A percentile compares a stretch with the other conserved stretches of the same genome.
Evolutionary conservation across 2,113 vertebrate genomes (phyloP).

Genomic region (Peromyscus californicus): DNA sequence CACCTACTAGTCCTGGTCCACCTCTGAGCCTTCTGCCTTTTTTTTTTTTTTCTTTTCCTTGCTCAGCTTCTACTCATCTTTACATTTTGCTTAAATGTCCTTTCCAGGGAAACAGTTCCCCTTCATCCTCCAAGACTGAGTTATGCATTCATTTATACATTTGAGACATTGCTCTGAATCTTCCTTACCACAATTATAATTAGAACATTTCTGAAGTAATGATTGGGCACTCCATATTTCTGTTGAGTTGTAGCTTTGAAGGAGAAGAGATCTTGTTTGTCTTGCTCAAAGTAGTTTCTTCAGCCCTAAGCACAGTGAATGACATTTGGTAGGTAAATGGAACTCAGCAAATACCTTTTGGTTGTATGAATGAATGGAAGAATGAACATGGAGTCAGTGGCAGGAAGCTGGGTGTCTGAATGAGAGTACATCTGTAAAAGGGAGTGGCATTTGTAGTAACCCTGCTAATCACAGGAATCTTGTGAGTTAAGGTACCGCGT

Average conservation of each 20-base stretch:
- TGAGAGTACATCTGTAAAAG: background rate
- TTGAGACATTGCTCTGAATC: constrained; percentile 1
- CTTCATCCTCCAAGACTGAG: background rate
- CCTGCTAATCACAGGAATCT: background rate
- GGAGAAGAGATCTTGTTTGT: constrained; percentile 36
- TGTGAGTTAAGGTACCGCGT: background rate
- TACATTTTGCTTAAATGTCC: constrained; percentile 40
- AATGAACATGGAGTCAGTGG: background rate
- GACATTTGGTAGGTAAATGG: background rate
- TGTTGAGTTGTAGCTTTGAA: constrained; percentile 35
- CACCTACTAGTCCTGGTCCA: background rate
- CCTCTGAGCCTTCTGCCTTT: background rate
- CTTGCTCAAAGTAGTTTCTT: constrained; percentile 18
- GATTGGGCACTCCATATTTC: constrained; percentile 18
- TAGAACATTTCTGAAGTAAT: constrained; percentile 29
- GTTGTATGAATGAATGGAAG: constrained; percentile 6
- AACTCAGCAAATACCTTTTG: constrained; percentile 11
- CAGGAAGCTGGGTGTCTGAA: background rate
- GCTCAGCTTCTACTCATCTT: background rate
- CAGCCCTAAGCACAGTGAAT: background rate
- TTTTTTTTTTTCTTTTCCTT: background rate
- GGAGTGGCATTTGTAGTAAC: background rate
- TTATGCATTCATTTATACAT: background rate
- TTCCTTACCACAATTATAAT: constrained; percentile 59
- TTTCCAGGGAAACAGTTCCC: constrained; percentile 42